Base-by-base conservation (phyloP, 2,797 vertebrate genomes). In the Percopsis omiscomaycus region DNA sequence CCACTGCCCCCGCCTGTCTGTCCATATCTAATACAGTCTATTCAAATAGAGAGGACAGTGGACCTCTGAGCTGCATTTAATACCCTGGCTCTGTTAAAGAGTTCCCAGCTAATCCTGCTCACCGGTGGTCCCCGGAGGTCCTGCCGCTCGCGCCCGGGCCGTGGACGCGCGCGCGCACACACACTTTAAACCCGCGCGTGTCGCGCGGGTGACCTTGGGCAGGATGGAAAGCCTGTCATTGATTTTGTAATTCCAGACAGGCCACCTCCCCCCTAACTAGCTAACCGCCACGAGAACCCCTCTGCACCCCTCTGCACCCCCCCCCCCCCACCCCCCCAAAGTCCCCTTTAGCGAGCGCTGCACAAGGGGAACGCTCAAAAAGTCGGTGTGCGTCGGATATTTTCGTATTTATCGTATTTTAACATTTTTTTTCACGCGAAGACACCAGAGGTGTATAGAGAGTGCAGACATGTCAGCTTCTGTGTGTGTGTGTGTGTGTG, bases 131-230 rank as follows among this genome's bases (percentile, higher is more conserved):
- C 80, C 87, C 37, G 47, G 55, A 69, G 61, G 65, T 78, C 75
- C 57, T 59, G 54, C 60, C 52, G 67, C 8, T 32, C 37, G 51
- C 68, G 66, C 61, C 66, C 46, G 68, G 63, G 55, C 22, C 22
- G 1, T 1, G 22, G 22, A 22, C 22, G 22, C 22, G 22, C 22
- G 22, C 22, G 22, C 22, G 22, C 22, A 44, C 32, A 52, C 65
- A 80, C 75, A 81, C 80, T 81, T 89, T 95, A 94, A 96, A 95
- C 95, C 96, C 32, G 32, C 9, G 32, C 94, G 94, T 91, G 93
- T 95, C 95, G 96, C 96, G 94, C 92, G 90, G 85, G 91, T 94
- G 95, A 96, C 96, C 96, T 97, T 96, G 95, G 89, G 54, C 69
- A 83, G 74, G 57, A 71, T 45, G 71, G 93, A 92, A 92, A 91